phyloP scores from a whole-genome alignment of 1,140 invertebrate genomes.

The Drosophila mauritiana region DNA sequence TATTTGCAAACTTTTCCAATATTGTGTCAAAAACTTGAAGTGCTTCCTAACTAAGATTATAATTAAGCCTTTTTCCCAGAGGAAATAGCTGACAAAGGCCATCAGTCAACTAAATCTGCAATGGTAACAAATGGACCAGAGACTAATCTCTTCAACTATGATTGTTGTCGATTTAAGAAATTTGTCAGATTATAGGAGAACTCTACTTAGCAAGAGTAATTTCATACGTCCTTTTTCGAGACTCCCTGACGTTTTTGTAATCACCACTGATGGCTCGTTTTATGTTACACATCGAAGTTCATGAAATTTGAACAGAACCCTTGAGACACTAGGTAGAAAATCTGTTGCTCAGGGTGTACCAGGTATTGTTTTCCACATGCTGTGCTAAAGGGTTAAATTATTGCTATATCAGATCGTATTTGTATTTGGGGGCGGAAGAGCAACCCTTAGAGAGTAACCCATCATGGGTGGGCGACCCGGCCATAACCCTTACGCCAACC shows the following conservation, averaged over 20 bases:
- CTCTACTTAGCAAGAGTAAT: constrained; percentile 16
- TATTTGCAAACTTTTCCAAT: not conserved
- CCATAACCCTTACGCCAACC: constrained; percentile 25
- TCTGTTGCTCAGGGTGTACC: constrained; percentile 49
- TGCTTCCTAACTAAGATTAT: not conserved
- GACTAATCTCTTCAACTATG: constrained; percentile 24
- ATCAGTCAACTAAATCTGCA: not conserved
- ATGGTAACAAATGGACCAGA: constrained; percentile 10
- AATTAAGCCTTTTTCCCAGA: constrained; percentile 3
- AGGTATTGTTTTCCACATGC: constrained; percentile 32
- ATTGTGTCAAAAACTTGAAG: not conserved
- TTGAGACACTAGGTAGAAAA: constrained; percentile 11
- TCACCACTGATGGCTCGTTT: constrained; percentile 6
- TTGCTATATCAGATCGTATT: constrained; percentile 71
- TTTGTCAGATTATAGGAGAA: constrained; percentile 31
- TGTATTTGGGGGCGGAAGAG: constrained; percentile 36
- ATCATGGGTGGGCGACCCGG: constrained; percentile 15
- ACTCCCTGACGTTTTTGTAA: not conserved
- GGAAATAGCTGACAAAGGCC: not conserved
- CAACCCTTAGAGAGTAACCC: constrained; percentile 38
- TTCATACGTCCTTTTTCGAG: not conserved
- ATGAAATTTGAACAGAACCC: constrained; percentile 12
- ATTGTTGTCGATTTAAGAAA: constrained; percentile 31
- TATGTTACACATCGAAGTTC: constrained; percentile 10
- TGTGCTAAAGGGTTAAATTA: constrained; percentile 72